A percentile compares a stretch with the other conserved stretches of the same genome.
phyloP scores from a whole-genome alignment of 2,797 vertebrate genomes.

The Sebastes baramenuke region DNA sequence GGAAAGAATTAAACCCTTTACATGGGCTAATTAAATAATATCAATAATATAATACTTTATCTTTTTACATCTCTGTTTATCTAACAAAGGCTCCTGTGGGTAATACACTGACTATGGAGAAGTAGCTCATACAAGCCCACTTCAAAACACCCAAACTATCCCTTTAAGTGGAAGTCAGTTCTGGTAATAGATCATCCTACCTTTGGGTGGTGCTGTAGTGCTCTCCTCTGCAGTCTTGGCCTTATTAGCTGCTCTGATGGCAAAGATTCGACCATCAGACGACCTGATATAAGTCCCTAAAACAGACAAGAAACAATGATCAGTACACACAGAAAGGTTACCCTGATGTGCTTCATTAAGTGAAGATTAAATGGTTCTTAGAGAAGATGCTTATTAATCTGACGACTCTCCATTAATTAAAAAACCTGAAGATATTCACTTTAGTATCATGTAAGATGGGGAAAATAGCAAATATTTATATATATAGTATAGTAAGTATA shows the following conservation, averaged over 20 bases:
- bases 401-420: too few relatives aligned
- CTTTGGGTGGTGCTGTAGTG: conserved; percentile 81
- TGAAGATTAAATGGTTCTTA: neutral
- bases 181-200: conserved; percentile 34
- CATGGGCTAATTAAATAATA: neutral
- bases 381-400: too few relatives aligned
- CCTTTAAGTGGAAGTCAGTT: neutral
- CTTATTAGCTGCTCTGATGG: conserved; percentile 92
- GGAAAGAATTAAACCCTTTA: neutral
- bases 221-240: conserved; percentile 85
- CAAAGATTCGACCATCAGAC: conserved; percentile 95
- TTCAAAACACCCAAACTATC: too few relatives aligned
- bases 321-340: neutral
- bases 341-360: neutral
- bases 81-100: neutral
- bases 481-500: neutral
- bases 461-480: neutral
- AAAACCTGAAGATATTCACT: neutral
- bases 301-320: conserved; percentile 7
- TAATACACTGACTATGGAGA: too few relatives aligned
- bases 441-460: neutral
- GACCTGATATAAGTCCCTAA: conserved; percentile 94
- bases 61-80: neutral
- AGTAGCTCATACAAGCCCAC: too few relatives aligned
- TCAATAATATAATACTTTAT: neutral